These are phyloP conservation scores for Andrena camellia DNA, from an alignment of 2,888 invertebrate species.

Conservation along the genomic window DNA sequence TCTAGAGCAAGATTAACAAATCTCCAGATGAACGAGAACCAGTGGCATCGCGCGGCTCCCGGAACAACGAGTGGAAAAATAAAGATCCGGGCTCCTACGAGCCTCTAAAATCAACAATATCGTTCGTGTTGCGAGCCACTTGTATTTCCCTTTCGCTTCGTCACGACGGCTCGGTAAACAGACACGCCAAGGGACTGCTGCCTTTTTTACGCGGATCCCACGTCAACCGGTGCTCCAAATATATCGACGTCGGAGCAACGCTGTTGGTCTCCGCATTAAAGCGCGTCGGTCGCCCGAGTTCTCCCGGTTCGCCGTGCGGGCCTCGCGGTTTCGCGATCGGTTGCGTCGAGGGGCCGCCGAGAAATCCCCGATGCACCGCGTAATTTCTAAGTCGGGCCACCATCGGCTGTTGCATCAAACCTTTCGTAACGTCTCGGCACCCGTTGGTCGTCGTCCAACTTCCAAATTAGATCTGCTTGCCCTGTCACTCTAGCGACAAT, in stretches of 20 bases:
- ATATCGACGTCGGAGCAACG: constrained; percentile 8
- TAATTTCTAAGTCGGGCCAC: constrained; percentile 69
- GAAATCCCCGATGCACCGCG: constrained; percentile 61
- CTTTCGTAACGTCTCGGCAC: constrained; percentile 65
- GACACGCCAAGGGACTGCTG: not conserved
- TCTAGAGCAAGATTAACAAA: not conserved
- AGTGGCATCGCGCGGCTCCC: not conserved
- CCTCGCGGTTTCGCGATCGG: not conserved
- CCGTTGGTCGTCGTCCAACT: constrained; percentile 70
- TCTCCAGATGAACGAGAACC: not conserved
- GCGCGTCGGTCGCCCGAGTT: not conserved
- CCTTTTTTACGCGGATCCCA: not conserved
- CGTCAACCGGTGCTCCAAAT: constrained; percentile 22
- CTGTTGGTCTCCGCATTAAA: not conserved
- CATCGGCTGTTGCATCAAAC: constrained; percentile 43
- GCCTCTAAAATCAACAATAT: constrained; percentile 1
- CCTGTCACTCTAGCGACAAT: constrained; percentile 34
- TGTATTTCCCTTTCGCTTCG: not conserved
- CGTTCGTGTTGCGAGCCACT: not conserved
- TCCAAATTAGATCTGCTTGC: constrained; percentile 69
- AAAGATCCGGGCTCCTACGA: not conserved
- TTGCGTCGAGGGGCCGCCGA: constrained; percentile 25
- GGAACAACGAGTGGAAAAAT: constrained; percentile 3
- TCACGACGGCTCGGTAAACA: constrained; percentile 1
- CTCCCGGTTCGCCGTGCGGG: not conserved